Evolutionary conservation across 1,140 invertebrate genomes (phyloP).

Genomic region (Nasonia giraulti): DNA sequence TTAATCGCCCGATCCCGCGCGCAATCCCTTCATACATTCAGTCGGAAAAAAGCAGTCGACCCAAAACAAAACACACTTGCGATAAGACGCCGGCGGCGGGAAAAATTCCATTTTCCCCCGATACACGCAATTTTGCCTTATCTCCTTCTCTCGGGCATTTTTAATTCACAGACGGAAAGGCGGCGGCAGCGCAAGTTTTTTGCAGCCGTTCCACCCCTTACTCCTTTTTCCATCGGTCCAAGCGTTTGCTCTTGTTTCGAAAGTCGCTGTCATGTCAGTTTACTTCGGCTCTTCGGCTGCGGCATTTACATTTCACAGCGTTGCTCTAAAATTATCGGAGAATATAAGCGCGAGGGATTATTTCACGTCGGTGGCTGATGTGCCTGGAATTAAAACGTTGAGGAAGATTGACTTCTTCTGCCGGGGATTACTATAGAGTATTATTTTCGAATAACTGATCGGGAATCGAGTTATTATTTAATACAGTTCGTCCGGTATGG

Average conservation of each 20-base stretch:
- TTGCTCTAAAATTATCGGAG: constrained; percentile 16
- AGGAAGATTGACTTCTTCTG: constrained; percentile 54
- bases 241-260: background rate
- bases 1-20: background rate
- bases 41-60: background rate
- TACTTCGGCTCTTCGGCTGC: constrained; percentile 45
- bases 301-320: constrained; percentile 38
- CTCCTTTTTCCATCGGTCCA: constrained; percentile 23
- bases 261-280: constrained; percentile 57
- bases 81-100: constrained; percentile 35
- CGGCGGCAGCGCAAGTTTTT: background rate
- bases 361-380: background rate
- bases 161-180: constrained; percentile 36
- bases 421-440: background rate
- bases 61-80: background rate
- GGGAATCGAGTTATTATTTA: too few species aligned
- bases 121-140: constrained; percentile 15
- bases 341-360: constrained; percentile 41
- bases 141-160: constrained; percentile 26
- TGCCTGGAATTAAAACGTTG: background rate
- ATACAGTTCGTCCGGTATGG: too few species aligned
- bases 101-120: constrained; percentile 36
- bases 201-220: background rate
- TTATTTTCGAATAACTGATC: too few species aligned
- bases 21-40: too few species aligned